Evolutionary conservation across 92 coral and sea anemone genomes (phyloP).

Genomic region (Chrysogorgia sp.): DNA sequence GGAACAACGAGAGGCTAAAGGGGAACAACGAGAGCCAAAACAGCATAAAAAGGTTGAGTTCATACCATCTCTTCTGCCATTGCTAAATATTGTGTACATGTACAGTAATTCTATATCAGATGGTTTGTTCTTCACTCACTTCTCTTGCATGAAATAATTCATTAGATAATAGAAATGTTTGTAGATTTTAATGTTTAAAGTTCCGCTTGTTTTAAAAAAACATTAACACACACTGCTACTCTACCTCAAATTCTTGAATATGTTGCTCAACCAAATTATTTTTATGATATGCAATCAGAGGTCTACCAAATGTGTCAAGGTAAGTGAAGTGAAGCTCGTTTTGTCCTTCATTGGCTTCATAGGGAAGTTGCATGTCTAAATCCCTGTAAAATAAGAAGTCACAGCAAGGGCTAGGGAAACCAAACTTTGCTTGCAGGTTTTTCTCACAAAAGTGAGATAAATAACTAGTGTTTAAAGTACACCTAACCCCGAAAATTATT

Average conservation of each 20-base stretch:
- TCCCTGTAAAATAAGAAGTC: slow-evolving; percentile 48
- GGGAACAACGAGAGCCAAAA: too few species aligned
- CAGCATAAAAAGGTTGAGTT: too few species aligned
- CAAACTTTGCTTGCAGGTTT: too few species aligned
- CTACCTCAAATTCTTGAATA: slow-evolving; percentile 95
- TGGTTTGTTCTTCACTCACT: background rate
- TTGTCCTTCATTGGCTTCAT: slow-evolving; percentile 71
- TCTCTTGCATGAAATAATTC: background rate
- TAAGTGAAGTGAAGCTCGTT: slow-evolving; percentile 86
- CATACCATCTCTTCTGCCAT: too few species aligned
- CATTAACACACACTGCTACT: background rate
- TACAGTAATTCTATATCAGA: background rate
- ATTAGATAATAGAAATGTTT: too few species aligned
- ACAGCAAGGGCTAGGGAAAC: background rate
- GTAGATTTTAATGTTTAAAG: background rate
- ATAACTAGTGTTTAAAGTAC: too few species aligned
- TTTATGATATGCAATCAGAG: slow-evolving; percentile 78
- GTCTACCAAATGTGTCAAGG: slow-evolving; percentile 94
- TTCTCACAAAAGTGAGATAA: too few species aligned
- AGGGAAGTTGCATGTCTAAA: slow-evolving; percentile 80
- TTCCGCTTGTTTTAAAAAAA: background rate
- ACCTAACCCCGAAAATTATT: too few species aligned
- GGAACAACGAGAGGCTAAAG: too few species aligned
- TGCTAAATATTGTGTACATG: too few species aligned
- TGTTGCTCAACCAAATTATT: slow-evolving; percentile 86